Percentiles rank a stretch among this genome's conserved stretches.
phyloP scores from a whole-genome alignment of 2,113 vertebrate genomes.

The Haliaeetus leucogaster region DNA sequence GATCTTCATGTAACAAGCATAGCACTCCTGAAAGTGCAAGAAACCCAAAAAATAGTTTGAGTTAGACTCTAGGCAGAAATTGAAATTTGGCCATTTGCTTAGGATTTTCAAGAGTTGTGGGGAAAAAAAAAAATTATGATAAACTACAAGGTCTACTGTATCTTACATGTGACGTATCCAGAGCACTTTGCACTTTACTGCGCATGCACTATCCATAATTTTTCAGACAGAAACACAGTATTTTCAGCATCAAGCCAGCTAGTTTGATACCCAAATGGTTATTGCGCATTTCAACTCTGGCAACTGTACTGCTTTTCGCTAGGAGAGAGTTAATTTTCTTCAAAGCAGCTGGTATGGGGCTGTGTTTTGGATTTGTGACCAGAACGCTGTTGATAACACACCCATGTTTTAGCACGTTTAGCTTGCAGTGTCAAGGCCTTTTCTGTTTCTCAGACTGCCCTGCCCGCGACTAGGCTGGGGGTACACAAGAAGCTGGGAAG shows the following conservation, averaged over 20 bases:
- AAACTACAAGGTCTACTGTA: not conserved
- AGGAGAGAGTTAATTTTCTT: not conserved
- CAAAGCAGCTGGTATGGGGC: not conserved
- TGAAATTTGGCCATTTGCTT: not conserved
- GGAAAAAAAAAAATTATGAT: not conserved
- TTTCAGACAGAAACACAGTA: not conserved
- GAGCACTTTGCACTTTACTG: not conserved
- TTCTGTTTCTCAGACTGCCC: not conserved
- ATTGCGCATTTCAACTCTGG: not conserved
- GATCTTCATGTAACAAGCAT: not conserved
- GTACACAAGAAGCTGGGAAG: not conserved
- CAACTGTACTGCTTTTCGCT: not conserved
- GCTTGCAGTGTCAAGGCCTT: not conserved
- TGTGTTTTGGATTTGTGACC: not conserved
- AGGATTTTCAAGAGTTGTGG: not conserved
- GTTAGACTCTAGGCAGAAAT: not conserved
- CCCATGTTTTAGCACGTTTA: fast-evolving
- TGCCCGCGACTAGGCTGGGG: fast-evolving
- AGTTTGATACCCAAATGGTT: not conserved
- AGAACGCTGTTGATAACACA: not conserved
- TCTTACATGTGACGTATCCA: not conserved
- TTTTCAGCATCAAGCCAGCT: not conserved
- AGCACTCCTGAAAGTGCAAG: not conserved
- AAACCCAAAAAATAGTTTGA: not conserved
- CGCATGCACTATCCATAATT: no score